Percentiles rank a stretch among this genome's conserved stretches.
These are phyloP conservation scores for Drosophila nigricruria DNA, from an alignment of 2,888 invertebrate species.

Conservation along the genomic window DNA sequence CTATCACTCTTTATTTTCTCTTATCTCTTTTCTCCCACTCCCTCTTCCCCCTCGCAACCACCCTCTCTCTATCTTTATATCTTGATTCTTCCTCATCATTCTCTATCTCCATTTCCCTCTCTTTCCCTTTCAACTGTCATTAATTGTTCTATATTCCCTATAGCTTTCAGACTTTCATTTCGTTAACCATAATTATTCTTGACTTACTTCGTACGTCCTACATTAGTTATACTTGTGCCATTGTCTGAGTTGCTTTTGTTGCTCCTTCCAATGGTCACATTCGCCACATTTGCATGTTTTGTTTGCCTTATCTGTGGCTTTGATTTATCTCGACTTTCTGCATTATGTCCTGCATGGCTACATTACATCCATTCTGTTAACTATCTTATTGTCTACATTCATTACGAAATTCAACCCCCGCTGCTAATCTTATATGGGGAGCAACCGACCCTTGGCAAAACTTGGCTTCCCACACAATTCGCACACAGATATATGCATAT, in stretches of 20 bases:
- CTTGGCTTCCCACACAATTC: conserved; percentile 18
- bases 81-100: too few relatives aligned
- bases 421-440: not conserved
- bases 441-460: conserved; percentile 2
- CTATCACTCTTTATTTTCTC: not conserved
- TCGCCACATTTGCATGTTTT: conserved; percentile 4
- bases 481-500: conserved; percentile 15
- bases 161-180: not conserved
- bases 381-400: conserved; percentile 8
- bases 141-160: not conserved
- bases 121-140: not conserved
- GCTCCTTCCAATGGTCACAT: not conserved
- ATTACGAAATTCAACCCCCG: conserved; percentile 3
- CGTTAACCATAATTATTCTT: not conserved
- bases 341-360: not conserved
- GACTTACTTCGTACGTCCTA: not conserved
- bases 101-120: not conserved
- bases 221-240: not conserved
- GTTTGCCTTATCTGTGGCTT: conserved; percentile 4
- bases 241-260: not conserved
- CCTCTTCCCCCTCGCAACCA: too few relatives aligned
- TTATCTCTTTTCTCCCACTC: too few relatives aligned
- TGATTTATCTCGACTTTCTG: conserved; percentile 2
- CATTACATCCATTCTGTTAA: not conserved
- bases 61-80: not conserved